A percentile compares a stretch with the other conserved stretches of the same genome.
Evolutionary conservation across 2,797 vertebrate species (phyloP).

Genomic region (Mormyrops attenuatus): DNA sequence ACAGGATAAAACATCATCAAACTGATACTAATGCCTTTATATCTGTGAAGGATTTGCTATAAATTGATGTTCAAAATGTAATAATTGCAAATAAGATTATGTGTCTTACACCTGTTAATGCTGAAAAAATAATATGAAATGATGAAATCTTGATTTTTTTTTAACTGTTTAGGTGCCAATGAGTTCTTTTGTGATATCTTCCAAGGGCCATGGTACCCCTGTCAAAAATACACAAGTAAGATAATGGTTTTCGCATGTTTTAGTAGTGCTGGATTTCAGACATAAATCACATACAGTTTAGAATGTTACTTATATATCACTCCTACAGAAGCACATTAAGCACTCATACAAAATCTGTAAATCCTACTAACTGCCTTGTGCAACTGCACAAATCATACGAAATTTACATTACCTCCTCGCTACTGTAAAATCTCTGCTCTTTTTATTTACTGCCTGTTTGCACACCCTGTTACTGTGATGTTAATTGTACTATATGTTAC

Average conservation of each 20-base stretch:
- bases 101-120: not conserved
- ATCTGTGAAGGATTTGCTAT: not conserved
- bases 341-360: not conserved
- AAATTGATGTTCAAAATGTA: not conserved
- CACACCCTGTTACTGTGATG: too few species aligned
- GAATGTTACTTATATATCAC: not conserved
- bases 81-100: not conserved
- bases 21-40: not conserved
- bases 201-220: slow-evolving; percentile 31
- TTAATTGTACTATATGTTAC: too few species aligned
- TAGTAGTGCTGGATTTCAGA: not conserved
- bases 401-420: too few species aligned
- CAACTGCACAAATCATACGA: too few species aligned
- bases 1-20: not conserved
- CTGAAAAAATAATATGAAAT: not conserved
- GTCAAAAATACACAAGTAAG: slow-evolving; percentile 59
- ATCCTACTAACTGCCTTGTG: too few species aligned
- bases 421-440: too few species aligned
- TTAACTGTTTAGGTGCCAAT: slow-evolving; percentile 66
- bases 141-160: not conserved
- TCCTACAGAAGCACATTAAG: not conserved
- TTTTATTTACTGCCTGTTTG: too few species aligned
- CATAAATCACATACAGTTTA: not conserved
- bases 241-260: not conserved
- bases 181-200: slow-evolving; percentile 71